A percentile compares a stretch with the other conserved stretches of the same genome.
These are phyloP conservation scores for Nothocercus julius DNA, from an alignment of 2,113 vertebrate species.

Conservation along the genomic window DNA sequence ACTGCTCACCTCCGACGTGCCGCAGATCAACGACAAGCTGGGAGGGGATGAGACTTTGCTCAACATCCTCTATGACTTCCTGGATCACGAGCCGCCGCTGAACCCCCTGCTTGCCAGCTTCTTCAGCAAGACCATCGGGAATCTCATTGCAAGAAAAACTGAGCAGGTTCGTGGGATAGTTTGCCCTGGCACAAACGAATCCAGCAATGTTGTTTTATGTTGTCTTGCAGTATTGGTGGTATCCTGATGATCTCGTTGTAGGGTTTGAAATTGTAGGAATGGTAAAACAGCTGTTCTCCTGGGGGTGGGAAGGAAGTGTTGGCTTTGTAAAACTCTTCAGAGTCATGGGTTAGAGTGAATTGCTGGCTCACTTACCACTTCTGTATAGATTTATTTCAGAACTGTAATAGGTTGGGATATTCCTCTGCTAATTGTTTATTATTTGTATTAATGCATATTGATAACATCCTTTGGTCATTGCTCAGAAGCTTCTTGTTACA, in stretches of 20 bases:
- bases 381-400: accelerated
- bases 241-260: accelerated
- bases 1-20: conserved; percentile 94
- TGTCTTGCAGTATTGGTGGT: accelerated
- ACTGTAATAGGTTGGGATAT: accelerated
- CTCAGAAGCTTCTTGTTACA: background rate
- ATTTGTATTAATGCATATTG: too few species aligned
- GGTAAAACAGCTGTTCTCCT: accelerated
- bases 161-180: conserved; percentile 85
- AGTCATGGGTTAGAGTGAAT: accelerated
- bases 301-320: accelerated
- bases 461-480: background rate
- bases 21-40: conserved; percentile 92
- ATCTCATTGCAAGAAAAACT: conserved; percentile 93
- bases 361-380: accelerated
- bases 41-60: conserved; percentile 89
- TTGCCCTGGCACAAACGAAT: background rate
- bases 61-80: conserved; percentile 89
- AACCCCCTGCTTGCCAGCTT: conserved; percentile 97
- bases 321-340: accelerated
- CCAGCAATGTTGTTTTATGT: accelerated
- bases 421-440: background rate
- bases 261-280: background rate
- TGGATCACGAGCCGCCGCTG: conserved; percentile 90
- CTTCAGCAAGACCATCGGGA: conserved; percentile 98